Percentiles rank a stretch among this genome's conserved stretches.
Evolutionary conservation across 1,140 invertebrate genomes (phyloP).

Genomic region (Bicyclus anynana): DNA sequence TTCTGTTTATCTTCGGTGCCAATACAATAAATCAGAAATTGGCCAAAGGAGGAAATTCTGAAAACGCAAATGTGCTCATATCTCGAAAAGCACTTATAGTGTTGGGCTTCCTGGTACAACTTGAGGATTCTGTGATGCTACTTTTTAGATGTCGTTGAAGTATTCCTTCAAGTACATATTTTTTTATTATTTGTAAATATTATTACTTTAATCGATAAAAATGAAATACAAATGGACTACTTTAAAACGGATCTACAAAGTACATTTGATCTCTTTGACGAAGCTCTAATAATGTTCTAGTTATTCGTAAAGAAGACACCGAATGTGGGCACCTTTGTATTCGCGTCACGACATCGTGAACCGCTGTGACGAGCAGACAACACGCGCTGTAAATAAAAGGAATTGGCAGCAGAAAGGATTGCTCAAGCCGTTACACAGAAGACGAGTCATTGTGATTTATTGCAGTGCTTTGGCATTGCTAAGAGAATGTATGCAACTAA

Average conservation of each 20-base stretch:
- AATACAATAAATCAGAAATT: too few relatives aligned
- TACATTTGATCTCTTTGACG: neutral
- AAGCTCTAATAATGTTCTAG: neutral
- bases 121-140: too few relatives aligned
- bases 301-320: neutral
- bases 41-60: too few relatives aligned
- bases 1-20: too few relatives aligned
- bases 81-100: too few relatives aligned
- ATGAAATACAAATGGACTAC: too few relatives aligned
- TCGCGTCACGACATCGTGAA: conserved; percentile 22
- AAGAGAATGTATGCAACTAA: neutral
- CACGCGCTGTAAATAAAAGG: conserved; percentile 22
- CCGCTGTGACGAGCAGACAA: conserved; percentile 5
- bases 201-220: too few relatives aligned
- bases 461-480: neutral
- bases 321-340: conserved; percentile 12
- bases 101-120: too few relatives aligned
- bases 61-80: too few relatives aligned
- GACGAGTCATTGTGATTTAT: conserved; percentile 16
- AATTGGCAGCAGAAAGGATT: conserved; percentile 24
- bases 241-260: neutral
- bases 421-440: conserved; percentile 10
- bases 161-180: too few relatives aligned
- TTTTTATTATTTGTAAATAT: too few relatives aligned
- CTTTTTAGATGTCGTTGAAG: too few relatives aligned